These are phyloP conservation scores for Encarsia formosa DNA, from an alignment of 2,888 invertebrate genomes.

Conservation along the genomic window DNA sequence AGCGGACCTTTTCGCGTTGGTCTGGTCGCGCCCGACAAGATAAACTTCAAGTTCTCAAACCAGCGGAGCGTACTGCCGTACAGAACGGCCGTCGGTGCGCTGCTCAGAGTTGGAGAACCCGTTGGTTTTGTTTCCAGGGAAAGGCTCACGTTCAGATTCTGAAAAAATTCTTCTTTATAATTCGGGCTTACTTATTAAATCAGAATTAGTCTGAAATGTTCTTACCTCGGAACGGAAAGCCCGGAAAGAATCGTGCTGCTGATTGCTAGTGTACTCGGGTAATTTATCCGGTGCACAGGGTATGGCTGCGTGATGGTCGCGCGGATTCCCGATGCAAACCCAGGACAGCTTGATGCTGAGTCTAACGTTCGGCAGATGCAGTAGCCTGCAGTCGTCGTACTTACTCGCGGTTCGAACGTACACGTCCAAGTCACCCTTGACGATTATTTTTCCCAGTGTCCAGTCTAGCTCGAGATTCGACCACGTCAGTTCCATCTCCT, in stretches of 20 bases:
- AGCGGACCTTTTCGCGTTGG: slow-evolving; percentile 89
- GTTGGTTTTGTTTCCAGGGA: slow-evolving; percentile 70
- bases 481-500: slow-evolving; percentile 98
- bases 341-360: slow-evolving; percentile 81
- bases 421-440: slow-evolving; percentile 91
- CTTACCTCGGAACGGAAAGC: slow-evolving; percentile 73
- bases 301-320: slow-evolving; percentile 93
- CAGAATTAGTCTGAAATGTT: no score
- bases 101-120: slow-evolving; percentile 48
- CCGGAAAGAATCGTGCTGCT: slow-evolving; percentile 92
- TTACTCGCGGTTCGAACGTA: slow-evolving; percentile 96
- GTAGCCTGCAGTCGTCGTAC: slow-evolving; percentile 93
- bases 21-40: slow-evolving; percentile 86
- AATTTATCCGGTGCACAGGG: slow-evolving; percentile 94
- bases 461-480: slow-evolving; percentile 89
- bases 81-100: slow-evolving; percentile 69
- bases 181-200: no score
- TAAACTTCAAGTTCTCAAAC: slow-evolving; percentile 93
- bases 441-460: slow-evolving; percentile 89
- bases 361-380: slow-evolving; percentile 86
- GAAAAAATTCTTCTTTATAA: no score
- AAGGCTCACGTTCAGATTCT: slow-evolving; percentile 74
- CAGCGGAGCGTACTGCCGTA: slow-evolving; percentile 93
- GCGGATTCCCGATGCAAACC: slow-evolving; percentile 88
- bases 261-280: slow-evolving; percentile 95